phyloP scores from a whole-genome alignment of 2,113 vertebrate genomes.

The Ammodytes dubius region DNA sequence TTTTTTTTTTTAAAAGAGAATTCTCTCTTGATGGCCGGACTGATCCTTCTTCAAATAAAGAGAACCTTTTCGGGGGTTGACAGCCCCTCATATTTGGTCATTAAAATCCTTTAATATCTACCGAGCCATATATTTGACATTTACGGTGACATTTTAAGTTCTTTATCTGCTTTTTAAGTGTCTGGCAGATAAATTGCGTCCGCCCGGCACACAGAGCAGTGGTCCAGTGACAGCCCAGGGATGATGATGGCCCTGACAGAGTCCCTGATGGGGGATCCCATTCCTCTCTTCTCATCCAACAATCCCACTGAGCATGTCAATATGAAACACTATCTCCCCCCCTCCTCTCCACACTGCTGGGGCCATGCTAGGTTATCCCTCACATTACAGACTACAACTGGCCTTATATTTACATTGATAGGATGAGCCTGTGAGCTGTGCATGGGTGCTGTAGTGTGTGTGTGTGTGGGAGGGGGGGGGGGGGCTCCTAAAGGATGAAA shows the following conservation, averaged over 20 bases:
- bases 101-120: constrained; percentile 51
- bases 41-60: constrained; percentile 33
- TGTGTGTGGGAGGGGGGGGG: no score
- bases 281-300: constrained; percentile 82
- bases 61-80: constrained; percentile 21
- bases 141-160: constrained; percentile 59
- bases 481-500: no score
- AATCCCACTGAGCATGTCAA: constrained; percentile 84
- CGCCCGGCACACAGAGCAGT: constrained; percentile 40
- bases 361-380: constrained; percentile 40
- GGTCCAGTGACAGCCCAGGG: constrained; percentile 59
- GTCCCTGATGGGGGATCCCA: constrained; percentile 81
- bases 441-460: no score
- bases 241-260: constrained; percentile 58
- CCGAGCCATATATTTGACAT: constrained; percentile 55
- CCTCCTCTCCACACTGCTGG: constrained; percentile 20
- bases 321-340: constrained; percentile 77
- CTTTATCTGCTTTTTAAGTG: constrained; percentile 58
- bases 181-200: constrained; percentile 56
- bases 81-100: constrained; percentile 39
- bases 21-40: constrained; percentile 17
- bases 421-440: constrained; percentile 13
- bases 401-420: constrained; percentile 50
- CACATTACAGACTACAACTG: constrained; percentile 47
- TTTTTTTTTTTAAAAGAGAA: background rate